These are phyloP conservation scores for Leptinotarsa defecta DNA, from an alignment of 1,140 invertebrate species.

Conservation along the genomic window DNA sequence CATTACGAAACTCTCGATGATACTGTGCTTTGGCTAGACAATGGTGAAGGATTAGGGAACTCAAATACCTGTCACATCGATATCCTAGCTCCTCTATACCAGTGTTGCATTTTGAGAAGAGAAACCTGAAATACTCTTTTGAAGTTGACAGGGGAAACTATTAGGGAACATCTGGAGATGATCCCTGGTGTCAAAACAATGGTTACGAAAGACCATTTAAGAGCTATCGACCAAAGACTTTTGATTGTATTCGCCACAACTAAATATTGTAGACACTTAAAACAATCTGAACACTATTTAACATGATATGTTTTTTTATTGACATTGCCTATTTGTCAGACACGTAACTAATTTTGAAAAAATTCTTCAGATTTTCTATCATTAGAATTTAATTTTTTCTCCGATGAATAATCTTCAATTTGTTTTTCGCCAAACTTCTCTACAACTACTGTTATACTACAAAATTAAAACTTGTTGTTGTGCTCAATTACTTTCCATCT, in stretches of 20 bases:
- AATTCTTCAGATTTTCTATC: no score
- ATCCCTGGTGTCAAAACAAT: constrained; percentile 66
- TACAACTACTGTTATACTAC: no score
- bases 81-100: constrained; percentile 87
- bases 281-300: constrained; percentile 8
- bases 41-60: constrained; percentile 92
- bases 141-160: constrained; percentile 67
- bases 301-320: no score
- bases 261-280: constrained; percentile 65
- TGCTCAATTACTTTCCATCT: no score
- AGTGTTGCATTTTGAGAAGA: constrained; percentile 82
- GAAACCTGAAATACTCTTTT: constrained; percentile 72
- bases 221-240: constrained; percentile 78
- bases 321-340: not conserved
- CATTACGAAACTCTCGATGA: constrained; percentile 84
- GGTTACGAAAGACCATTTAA: constrained; percentile 73
- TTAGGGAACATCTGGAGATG: constrained; percentile 62
- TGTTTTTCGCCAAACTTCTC: no score
- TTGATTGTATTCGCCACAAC: constrained; percentile 73
- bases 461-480: no score
- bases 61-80: constrained; percentile 80
- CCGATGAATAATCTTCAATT: no score
- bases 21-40: constrained; percentile 83
- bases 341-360: no score
- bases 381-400: no score